These are phyloP conservation scores for Neoascia interrupta DNA, from an alignment of 2,888 invertebrate species.

Conservation along the genomic window DNA sequence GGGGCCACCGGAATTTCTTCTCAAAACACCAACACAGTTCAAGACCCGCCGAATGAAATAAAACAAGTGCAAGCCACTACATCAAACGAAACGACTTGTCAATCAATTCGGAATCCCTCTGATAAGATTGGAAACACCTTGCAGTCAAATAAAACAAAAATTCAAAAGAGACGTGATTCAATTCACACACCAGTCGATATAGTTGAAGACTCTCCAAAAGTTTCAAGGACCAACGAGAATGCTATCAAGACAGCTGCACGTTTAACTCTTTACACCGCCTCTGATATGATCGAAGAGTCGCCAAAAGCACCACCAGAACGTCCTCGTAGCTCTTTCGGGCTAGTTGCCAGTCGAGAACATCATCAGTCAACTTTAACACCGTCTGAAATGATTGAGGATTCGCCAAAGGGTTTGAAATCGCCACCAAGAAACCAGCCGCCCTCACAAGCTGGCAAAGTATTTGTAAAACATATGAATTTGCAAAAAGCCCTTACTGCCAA, in stretches of 20 bases:
- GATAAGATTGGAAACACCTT: no score
- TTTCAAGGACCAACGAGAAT: not conserved
- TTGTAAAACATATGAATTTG: slow-evolving; percentile 19
- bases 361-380: not conserved
- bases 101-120: not conserved
- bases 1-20: no score
- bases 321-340: no score
- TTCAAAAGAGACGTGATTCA: not conserved
- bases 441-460: not conserved
- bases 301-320: not conserved
- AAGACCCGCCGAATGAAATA: not conserved
- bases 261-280: not conserved
- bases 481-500: not conserved
- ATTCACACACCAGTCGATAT: not conserved
- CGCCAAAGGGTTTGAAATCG: not conserved
- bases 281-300: not conserved
- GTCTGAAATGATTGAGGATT: not conserved
- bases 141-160: no score
- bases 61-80: no score
- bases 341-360: not conserved
- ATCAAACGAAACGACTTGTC: not conserved
- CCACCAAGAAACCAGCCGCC: not conserved
- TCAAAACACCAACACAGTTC: not conserved
- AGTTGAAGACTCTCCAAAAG: not conserved
- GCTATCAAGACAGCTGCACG: not conserved